These are phyloP conservation scores for Tetragnatha versicolor DNA, from an alignment of 1,140 invertebrate genomes.

Conservation along the genomic window DNA sequence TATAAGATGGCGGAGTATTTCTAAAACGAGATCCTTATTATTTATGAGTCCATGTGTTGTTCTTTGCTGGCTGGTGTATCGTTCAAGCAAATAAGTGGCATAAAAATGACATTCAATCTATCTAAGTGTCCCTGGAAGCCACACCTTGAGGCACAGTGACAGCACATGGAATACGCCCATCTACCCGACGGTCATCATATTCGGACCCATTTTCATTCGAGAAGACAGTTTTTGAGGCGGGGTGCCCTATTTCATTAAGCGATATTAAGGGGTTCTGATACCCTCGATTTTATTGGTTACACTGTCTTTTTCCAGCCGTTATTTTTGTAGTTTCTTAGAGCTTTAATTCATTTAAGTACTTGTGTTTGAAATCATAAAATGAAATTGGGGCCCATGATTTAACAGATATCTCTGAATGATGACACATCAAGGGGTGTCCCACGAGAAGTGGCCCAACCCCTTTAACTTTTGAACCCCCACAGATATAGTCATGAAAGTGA, in stretches of 20 bases:
- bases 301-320: too few species aligned
- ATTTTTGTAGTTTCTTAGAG: too few species aligned
- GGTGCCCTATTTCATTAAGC: neutral
- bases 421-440: too few species aligned
- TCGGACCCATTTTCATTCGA: constrained; percentile 35
- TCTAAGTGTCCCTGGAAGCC: constrained; percentile 26
- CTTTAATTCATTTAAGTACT: too few species aligned
- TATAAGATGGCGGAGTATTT: neutral
- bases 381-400: too few species aligned
- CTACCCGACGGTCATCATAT: constrained; percentile 20
- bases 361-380: too few species aligned
- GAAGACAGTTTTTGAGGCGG: constrained; percentile 30
- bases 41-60: constrained; percentile 11
- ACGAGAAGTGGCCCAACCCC: too few species aligned
- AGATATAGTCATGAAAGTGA: too few species aligned
- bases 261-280: too few species aligned
- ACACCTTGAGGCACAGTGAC: constrained; percentile 23
- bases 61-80: constrained; percentile 4
- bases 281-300: too few species aligned
- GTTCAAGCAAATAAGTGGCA: constrained; percentile 32
- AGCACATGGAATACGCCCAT: constrained; percentile 33
- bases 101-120: constrained; percentile 40
- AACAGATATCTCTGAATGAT: too few species aligned
- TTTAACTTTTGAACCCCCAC: too few species aligned
- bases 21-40: constrained; percentile 1